Evolutionary conservation across 2,113 vertebrate genomes (phyloP).

Genomic region (Sorex araneus): DNA sequence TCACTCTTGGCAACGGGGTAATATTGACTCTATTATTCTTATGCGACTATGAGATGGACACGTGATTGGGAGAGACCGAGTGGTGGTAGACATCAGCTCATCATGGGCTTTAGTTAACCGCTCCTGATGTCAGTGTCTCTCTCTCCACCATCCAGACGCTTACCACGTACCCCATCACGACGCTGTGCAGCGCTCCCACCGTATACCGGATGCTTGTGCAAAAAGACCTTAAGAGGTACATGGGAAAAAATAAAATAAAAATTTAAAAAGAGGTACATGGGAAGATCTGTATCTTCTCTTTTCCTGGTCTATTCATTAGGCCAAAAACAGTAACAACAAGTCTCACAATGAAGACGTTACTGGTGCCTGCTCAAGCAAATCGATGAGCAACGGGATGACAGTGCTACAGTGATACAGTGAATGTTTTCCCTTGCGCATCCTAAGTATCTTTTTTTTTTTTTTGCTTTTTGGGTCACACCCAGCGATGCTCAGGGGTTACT

Average conservation of each 20-base stretch:
- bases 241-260: too few relatives aligned
- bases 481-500: too few relatives aligned
- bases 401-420: too few relatives aligned
- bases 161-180: slow-evolving; percentile 88
- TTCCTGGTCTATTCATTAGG: too few relatives aligned
- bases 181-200: slow-evolving; percentile 89
- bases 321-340: too few relatives aligned
- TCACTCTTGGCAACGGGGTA: neutral
- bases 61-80: neutral
- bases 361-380: too few relatives aligned
- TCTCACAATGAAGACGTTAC: too few relatives aligned
- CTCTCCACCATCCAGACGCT: slow-evolving; percentile 86
- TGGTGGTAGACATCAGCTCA: neutral
- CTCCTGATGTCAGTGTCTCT: slow-evolving; percentile 55
- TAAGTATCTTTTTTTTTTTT: too few relatives aligned
- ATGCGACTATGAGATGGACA: neutral
- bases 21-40: slow-evolving; percentile 11
- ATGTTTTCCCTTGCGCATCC: too few relatives aligned
- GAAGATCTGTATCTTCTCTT: neutral
- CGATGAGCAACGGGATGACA: too few relatives aligned
- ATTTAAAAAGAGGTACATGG: slow-evolving; percentile 86
- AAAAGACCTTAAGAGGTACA: slow-evolving; percentile 88
- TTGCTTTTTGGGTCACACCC: too few relatives aligned
- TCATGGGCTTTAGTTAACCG: neutral
- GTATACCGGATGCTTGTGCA: slow-evolving; percentile 90